Conservation (phyloP, 2,888 invertebrate genomes). For the Torymus tubicola region DNA sequence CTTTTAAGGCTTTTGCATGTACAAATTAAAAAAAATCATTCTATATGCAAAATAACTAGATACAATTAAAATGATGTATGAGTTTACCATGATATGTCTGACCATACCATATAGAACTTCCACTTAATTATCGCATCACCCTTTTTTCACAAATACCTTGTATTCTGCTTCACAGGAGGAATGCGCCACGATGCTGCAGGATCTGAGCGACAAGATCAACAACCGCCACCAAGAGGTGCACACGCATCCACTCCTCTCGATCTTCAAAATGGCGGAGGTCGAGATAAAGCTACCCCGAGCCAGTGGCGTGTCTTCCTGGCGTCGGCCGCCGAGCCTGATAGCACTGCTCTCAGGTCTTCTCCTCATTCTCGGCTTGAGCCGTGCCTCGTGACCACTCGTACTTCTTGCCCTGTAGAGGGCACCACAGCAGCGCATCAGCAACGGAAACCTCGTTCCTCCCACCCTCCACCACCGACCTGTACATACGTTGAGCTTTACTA, state of each 20-base stretch:
- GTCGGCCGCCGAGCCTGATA: background rate
- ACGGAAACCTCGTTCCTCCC: constrained; percentile 9
- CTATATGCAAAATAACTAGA: too few species aligned
- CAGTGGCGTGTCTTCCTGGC: constrained; percentile 70
- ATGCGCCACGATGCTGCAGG: constrained; percentile 88
- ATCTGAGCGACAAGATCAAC: constrained; percentile 90
- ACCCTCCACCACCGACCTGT: constrained; percentile 36
- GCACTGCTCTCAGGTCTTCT: constrained; percentile 16
- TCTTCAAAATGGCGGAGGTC: constrained; percentile 95
- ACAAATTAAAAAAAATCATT: too few species aligned
- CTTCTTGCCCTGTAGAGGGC: background rate
- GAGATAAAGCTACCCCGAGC: constrained; percentile 89
- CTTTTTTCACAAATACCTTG: background rate
- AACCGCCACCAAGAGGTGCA: constrained; percentile 90
- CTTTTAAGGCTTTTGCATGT: too few species aligned
- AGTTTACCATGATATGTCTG: too few species aligned
- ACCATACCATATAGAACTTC: too few species aligned
- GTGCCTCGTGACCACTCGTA: constrained; percentile 49
- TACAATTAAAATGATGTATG: too few species aligned
- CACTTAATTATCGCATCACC: too few species aligned
- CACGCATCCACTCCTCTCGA: constrained; percentile 90
- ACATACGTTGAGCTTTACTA: constrained; percentile 56
- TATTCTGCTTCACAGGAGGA: constrained; percentile 83
- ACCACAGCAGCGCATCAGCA: background rate
- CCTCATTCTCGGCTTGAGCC: background rate